phyloP scores from a whole-genome alignment of 2,888 invertebrate species.

The Sericinus montela region DNA sequence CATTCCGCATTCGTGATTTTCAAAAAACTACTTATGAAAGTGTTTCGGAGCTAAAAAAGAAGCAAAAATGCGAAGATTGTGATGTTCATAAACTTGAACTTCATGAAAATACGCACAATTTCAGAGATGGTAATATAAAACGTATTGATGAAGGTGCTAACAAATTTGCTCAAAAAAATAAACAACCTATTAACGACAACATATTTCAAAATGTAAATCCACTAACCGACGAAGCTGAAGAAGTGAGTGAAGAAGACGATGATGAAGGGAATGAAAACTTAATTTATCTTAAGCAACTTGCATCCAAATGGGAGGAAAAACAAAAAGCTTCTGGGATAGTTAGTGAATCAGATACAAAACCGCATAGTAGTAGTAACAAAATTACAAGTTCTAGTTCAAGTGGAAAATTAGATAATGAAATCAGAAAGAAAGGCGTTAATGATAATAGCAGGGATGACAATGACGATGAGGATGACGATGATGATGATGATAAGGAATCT shows the following conservation, averaged over 20 bases:
- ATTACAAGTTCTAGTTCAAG: neutral
- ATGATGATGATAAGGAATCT: neutral
- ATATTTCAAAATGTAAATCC: slow-evolving; percentile 32
- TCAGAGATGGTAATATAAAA: slow-evolving; percentile 59
- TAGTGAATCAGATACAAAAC: slow-evolving; percentile 20
- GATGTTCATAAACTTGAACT: slow-evolving; percentile 54
- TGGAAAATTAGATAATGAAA: slow-evolving; percentile 7
- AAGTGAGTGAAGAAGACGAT: slow-evolving; percentile 42
- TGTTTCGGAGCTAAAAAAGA: slow-evolving; percentile 39
- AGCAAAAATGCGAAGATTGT: slow-evolving; percentile 64
- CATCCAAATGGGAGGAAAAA: slow-evolving; percentile 32
- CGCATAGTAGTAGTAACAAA: slow-evolving; percentile 9
- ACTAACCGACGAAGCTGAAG: slow-evolving; percentile 29
- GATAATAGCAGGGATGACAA: slow-evolving; percentile 23
- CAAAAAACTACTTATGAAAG: slow-evolving; percentile 51
- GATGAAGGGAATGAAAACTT: slow-evolving; percentile 28
- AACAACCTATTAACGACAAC: slow-evolving; percentile 41
- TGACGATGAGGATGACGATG: slow-evolving; percentile 21
- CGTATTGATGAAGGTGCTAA: slow-evolving; percentile 50
- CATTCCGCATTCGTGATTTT: slow-evolving; percentile 74
- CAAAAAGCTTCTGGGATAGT: slow-evolving; percentile 25
- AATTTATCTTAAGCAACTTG: slow-evolving; percentile 17
- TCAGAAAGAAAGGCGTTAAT: slow-evolving; percentile 8
- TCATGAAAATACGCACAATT: slow-evolving; percentile 51
- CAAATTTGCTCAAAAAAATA: slow-evolving; percentile 48